These are phyloP conservation scores for Limenitis camilla DNA, from an alignment of 2,888 invertebrate species.

Conservation along the genomic window DNA sequence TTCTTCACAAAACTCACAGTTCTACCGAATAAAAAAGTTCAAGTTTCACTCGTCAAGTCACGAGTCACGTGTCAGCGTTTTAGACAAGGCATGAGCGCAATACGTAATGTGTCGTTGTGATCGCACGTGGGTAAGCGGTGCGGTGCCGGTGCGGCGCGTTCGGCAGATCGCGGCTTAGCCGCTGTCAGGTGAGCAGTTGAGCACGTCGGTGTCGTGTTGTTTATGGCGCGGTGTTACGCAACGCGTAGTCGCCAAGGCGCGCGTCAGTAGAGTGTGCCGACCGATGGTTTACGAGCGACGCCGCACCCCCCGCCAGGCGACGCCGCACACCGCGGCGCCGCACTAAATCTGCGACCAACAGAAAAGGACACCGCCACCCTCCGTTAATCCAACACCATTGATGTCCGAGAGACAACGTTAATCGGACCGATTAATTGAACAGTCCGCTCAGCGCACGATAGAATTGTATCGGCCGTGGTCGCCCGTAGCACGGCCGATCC, in stretches of 20 bases:
- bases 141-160: too few relatives aligned
- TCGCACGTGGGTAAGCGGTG: constrained; percentile 60
- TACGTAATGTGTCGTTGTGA: constrained; percentile 55
- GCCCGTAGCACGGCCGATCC: constrained; percentile 60
- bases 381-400: constrained; percentile 66
- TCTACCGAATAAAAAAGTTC: constrained; percentile 48
- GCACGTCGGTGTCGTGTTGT: constrained; percentile 67
- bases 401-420: constrained; percentile 65
- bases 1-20: constrained; percentile 70
- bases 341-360: constrained; percentile 72
- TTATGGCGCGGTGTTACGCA: constrained; percentile 72
- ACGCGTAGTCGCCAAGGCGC: constrained; percentile 73
- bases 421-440: constrained; percentile 70
- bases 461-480: constrained; percentile 61
- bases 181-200: constrained; percentile 53
- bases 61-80: constrained; percentile 72
- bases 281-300: constrained; percentile 73
- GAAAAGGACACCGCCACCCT: constrained; percentile 69
- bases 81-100: constrained; percentile 66
- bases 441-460: constrained; percentile 58
- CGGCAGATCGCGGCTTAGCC: constrained; percentile 3
- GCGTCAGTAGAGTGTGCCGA: constrained; percentile 73
- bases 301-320: constrained; percentile 58
- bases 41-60: constrained; percentile 63
- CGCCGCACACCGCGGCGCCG: constrained; percentile 72